These are phyloP conservation scores for Struthidea cinerea DNA, from an alignment of 2,113 vertebrate species.

Conservation along the genomic window DNA sequence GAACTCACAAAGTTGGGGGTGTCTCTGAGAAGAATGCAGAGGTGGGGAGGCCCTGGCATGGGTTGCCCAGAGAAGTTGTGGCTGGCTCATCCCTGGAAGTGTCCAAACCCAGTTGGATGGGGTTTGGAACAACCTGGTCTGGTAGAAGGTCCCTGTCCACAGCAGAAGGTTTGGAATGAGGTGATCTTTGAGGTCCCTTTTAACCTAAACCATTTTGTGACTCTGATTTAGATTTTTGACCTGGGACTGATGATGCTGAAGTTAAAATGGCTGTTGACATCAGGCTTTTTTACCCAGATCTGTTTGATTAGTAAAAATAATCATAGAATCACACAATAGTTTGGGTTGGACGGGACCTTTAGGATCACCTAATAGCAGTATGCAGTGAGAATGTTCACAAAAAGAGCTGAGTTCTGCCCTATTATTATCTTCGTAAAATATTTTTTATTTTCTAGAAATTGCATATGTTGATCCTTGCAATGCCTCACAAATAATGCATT, in stretches of 20 bases:
- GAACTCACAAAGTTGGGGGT: rapidly evolving
- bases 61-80: not conserved
- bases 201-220: not conserved
- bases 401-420: not conserved
- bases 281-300: not conserved
- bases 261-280: not conserved
- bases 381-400: not conserved
- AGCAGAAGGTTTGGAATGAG: not conserved
- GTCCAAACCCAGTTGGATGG: not conserved
- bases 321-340: not conserved
- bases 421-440: not conserved
- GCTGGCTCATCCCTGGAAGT: not conserved
- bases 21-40: not conserved
- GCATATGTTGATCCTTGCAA: not conserved
- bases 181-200: not conserved
- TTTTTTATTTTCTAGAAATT: conserved; percentile 1
- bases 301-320: not conserved
- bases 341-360: not conserved
- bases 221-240: not conserved
- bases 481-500: not conserved
- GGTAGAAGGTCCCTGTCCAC: not conserved
- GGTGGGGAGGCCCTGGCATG: not conserved
- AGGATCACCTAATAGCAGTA: not conserved
- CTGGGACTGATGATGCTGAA: not conserved
- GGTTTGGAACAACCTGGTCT: not conserved